Evolutionary conservation across 2,888 invertebrate genomes (phyloP).

Genomic region (Mamestra brassicae): DNA sequence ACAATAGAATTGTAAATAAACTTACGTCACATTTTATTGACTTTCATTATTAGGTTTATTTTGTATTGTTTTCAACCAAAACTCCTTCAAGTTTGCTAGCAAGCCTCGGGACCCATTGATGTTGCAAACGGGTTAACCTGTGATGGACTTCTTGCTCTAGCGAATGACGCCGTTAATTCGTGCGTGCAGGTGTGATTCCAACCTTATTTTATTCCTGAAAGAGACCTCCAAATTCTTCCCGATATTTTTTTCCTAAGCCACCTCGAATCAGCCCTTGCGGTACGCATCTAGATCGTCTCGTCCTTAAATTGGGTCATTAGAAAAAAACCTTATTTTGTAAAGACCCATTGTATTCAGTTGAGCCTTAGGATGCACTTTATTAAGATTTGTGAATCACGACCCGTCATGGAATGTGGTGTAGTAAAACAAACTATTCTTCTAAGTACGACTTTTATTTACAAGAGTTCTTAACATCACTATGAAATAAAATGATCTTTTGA

Average conservation of each 20-base stretch:
- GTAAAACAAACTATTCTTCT: constrained; percentile 69
- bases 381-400: not conserved
- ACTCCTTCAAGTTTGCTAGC: not conserved
- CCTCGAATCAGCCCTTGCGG: not conserved
- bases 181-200: not conserved
- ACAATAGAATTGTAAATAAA: constrained; percentile 64
- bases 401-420: not conserved
- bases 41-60: constrained; percentile 43
- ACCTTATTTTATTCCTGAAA: not conserved
- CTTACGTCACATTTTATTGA: constrained; percentile 48
- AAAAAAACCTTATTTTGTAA: not conserved
- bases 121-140: not conserved
- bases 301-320: not conserved
- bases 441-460: constrained; percentile 86
- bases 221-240: not conserved
- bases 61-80: not conserved
- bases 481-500: constrained; percentile 53
- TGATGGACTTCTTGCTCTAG: not conserved
- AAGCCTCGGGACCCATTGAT: not conserved
- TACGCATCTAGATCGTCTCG: not conserved
- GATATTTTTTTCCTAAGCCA: not conserved
- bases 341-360: not conserved
- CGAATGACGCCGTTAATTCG: not conserved
- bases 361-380: not conserved
- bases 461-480: constrained; percentile 59